phyloP scores from a whole-genome alignment of 2,113 vertebrate genomes.

The Neotoma lepida region DNA sequence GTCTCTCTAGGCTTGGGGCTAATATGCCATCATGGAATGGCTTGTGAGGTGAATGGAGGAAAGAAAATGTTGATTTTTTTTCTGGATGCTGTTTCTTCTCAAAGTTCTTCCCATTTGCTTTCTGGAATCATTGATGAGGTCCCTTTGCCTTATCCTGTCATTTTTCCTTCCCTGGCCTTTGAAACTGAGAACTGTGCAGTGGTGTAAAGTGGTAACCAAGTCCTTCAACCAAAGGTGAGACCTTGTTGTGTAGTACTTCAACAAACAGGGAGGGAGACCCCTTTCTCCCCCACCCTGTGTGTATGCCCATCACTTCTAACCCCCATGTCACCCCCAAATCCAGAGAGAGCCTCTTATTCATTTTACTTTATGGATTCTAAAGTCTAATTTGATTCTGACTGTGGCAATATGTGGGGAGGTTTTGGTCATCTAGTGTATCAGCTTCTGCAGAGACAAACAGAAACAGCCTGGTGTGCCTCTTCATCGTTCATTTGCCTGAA shows the following conservation, averaged over 20 bases:
- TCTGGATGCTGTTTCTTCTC: background rate
- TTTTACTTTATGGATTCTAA: background rate
- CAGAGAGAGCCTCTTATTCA: background rate
- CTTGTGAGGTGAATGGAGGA: background rate
- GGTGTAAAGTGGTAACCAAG: background rate
- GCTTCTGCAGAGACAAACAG: background rate
- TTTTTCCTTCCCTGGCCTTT: constrained; percentile 16
- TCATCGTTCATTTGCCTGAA: background rate
- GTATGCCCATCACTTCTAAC: background rate
- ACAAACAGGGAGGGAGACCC: background rate
- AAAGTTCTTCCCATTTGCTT: constrained; percentile 1
- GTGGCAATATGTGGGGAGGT: background rate
- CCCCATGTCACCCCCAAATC: background rate
- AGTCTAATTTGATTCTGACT: background rate
- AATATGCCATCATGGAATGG: background rate
- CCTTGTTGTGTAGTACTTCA: background rate
- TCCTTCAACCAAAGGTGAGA: background rate
- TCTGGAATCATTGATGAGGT: background rate
- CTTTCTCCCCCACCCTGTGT: too few relatives aligned
- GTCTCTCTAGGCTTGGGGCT: background rate
- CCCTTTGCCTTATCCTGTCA: background rate
- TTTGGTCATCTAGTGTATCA: background rate
- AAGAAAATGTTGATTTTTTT: background rate
- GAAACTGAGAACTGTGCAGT: background rate
- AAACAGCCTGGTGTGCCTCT: background rate